A percentile compares a stretch with the other conserved stretches of the same genome.
Evolutionary conservation across 2,797 vertebrate genomes (phyloP).

Genomic region (Neopelma chrysocephalum): DNA sequence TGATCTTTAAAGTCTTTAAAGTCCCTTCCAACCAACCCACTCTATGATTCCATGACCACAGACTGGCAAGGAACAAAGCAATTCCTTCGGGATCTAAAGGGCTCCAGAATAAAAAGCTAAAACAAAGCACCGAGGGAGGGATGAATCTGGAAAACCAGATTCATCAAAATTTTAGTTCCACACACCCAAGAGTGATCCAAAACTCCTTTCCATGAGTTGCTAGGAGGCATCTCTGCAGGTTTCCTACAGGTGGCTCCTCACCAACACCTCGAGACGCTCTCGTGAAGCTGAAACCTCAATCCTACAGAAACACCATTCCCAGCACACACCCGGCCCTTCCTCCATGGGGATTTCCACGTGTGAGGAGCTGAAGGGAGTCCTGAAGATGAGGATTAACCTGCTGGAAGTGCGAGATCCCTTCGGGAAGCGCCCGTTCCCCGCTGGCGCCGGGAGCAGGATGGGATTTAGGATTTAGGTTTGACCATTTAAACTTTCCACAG

Average conservation of each 20-base stretch:
- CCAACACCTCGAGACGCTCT: neutral
- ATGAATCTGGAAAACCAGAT: neutral
- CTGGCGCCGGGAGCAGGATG: neutral
- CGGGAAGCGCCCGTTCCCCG: no score
- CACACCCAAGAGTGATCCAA: neutral
- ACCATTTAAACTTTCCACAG: neutral
- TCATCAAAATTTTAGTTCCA: neutral
- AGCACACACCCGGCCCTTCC: neutral
- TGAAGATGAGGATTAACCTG: neutral
- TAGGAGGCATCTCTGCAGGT: neutral
- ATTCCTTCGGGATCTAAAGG: neutral
- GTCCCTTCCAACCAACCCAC: neutral
- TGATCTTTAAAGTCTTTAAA: accelerated
- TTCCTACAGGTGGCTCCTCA: neutral
- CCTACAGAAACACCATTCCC: accelerated
- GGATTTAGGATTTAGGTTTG: neutral
- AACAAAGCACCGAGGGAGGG: neutral
- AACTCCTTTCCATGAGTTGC: accelerated
- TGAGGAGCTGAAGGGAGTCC: neutral
- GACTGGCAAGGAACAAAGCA: accelerated
- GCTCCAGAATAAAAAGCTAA: neutral
- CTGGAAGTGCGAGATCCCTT: neutral
- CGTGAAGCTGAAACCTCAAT: accelerated
- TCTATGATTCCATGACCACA: neutral
- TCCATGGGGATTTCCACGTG: accelerated